phyloP scores from a whole-genome alignment of 1,140 invertebrate genomes.

The Meloidogyne floridensis region DNA sequence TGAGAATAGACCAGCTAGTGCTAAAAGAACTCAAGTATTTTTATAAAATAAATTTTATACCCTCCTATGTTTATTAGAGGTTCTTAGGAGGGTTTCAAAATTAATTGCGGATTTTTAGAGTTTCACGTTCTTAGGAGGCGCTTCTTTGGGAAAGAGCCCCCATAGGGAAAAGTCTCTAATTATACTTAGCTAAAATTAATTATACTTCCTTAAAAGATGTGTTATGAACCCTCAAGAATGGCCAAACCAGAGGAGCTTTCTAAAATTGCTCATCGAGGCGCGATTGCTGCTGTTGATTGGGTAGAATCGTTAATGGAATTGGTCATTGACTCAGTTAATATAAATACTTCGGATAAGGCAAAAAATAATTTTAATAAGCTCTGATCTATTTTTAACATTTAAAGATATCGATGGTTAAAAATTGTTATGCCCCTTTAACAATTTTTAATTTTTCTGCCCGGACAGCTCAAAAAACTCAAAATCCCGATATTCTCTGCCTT shows the following conservation, averaged over 20 bases:
- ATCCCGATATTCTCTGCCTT: slow-evolving; percentile 63
- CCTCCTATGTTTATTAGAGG: no score
- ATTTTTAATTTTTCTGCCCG: slow-evolving; percentile 65
- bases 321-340: slow-evolving; percentile 44
- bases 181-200: background rate
- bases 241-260: slow-evolving; percentile 59
- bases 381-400: background rate
- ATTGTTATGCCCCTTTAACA: slow-evolving; percentile 62
- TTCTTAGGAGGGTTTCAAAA: no score
- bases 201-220: slow-evolving; percentile 52
- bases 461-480: slow-evolving; percentile 64
- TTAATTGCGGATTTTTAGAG: no score
- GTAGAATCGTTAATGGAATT: slow-evolving; percentile 62
- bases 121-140: no score
- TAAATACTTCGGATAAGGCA: slow-evolving; percentile 63
- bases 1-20: slow-evolving; percentile 57
- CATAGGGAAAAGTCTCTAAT: no score
- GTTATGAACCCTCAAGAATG: slow-evolving; percentile 64
- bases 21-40: slow-evolving; percentile 52
- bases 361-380: background rate
- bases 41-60: background rate
- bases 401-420: slow-evolving; percentile 57
- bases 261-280: slow-evolving; percentile 62
- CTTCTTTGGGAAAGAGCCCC: no score
- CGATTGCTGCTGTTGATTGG: slow-evolving; percentile 65